These are phyloP conservation scores for Brachionus plicatilis DNA, from an alignment of 1,140 invertebrate genomes.

Conservation along the genomic window DNA sequence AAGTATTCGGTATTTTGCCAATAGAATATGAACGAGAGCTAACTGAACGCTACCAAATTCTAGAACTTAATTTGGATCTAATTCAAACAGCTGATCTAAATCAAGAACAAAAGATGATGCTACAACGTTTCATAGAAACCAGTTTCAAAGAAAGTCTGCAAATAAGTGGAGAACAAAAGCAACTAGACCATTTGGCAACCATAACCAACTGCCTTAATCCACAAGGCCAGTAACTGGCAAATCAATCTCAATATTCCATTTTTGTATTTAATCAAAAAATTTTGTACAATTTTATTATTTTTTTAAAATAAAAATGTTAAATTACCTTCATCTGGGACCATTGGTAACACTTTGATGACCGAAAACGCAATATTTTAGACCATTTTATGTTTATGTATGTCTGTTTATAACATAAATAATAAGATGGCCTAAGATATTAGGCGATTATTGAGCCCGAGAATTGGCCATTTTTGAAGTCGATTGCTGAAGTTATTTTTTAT, in stretches of 20 bases:
- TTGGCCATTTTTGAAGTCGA: background rate
- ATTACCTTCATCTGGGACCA: background rate
- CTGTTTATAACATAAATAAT: constrained; percentile 39
- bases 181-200: constrained; percentile 32
- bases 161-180: constrained; percentile 14
- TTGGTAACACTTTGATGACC: background rate
- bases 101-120: constrained; percentile 33
- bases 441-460: background rate
- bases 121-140: constrained; percentile 31
- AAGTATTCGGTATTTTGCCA: constrained; percentile 24
- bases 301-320: background rate
- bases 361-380: constrained; percentile 40
- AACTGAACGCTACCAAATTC: background rate
- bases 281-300: background rate
- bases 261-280: background rate
- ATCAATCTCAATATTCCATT: background rate
- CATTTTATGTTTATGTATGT: constrained; percentile 41
- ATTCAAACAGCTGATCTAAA: constrained; percentile 6
- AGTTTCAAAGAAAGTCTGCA: constrained; percentile 25
- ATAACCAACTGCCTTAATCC: background rate
- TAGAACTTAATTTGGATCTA: constrained; percentile 8
- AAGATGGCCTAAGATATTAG: constrained; percentile 39
- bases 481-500: background rate
- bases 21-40: constrained; percentile 3
- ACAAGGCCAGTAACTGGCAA: background rate